Evolutionary conservation across 2,797 vertebrate species (phyloP).

Genomic region (Cetoscarus ocellatus): DNA sequence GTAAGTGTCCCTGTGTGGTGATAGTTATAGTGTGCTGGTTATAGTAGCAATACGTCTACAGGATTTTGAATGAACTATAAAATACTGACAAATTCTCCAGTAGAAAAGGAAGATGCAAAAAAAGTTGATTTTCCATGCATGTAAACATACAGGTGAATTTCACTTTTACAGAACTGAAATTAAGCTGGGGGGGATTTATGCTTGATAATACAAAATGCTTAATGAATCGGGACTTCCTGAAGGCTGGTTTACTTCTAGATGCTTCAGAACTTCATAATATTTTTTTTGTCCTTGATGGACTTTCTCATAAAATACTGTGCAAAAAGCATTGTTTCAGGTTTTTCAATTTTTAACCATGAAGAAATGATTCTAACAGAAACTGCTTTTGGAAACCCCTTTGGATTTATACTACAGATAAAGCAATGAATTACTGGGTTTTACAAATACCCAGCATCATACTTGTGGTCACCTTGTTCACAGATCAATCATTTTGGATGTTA

Average conservation of each 20-base stretch:
- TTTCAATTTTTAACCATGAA: background rate
- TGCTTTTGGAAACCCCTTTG: too few relatives aligned
- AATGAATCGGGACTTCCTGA: too few relatives aligned
- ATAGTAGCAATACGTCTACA: constrained; percentile 6
- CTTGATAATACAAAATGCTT: too few relatives aligned
- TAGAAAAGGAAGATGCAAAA: background rate
- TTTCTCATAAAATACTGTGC: too few relatives aligned
- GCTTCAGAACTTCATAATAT: too few relatives aligned
- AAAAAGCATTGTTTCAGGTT: background rate
- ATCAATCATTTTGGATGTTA: background rate
- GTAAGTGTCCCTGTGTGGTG: constrained; percentile 7
- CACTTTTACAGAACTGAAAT: background rate
- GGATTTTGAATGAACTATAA: constrained; percentile 1
- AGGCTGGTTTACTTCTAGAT: too few relatives aligned
- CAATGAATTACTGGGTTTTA: too few relatives aligned
- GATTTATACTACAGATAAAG: too few relatives aligned
- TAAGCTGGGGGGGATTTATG: background rate
- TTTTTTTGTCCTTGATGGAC: too few relatives aligned
- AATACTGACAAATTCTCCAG: background rate
- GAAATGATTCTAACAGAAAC: too few relatives aligned
- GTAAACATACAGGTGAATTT: background rate
- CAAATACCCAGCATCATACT: background rate
- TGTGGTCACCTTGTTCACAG: background rate
- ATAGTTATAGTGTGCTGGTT: background rate
- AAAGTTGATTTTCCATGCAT: too few relatives aligned